These are phyloP conservation scores for Megastigmus dorsalis DNA, from an alignment of 2,888 invertebrate species.

Conservation along the genomic window DNA sequence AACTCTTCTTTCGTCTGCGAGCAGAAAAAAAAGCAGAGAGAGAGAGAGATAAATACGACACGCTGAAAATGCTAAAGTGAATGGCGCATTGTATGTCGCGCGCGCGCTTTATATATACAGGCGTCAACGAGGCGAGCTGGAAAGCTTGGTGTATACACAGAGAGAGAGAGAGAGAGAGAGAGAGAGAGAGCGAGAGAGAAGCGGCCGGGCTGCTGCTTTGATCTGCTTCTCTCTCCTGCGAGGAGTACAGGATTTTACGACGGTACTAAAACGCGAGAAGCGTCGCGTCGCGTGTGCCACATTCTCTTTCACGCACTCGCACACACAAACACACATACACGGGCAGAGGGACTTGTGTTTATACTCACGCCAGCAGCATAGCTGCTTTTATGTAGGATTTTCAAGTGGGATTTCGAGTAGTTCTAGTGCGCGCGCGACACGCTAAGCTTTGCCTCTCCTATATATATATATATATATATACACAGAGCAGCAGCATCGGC, in stretches of 20 bases:
- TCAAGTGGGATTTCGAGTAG: slow-evolving; percentile 1
- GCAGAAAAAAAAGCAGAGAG: background rate
- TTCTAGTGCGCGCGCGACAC: background rate
- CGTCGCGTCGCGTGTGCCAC: background rate
- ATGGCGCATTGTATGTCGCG: background rate
- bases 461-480: no score
- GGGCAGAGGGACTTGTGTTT: background rate
- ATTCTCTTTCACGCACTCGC: background rate
- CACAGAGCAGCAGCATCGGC: background rate
- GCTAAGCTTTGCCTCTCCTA: background rate
- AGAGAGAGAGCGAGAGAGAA: no score
- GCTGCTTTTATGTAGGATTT: background rate
- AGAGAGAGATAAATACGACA: background rate
- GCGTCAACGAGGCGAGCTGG: no score
- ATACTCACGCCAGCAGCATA: background rate
- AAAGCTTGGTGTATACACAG: no score
- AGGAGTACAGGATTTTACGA: slow-evolving; percentile 12
- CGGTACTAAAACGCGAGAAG: slow-evolving; percentile 1
- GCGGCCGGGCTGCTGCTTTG: no score
- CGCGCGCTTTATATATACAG: no score
- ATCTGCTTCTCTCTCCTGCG: no score
- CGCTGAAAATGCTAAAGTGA: background rate
- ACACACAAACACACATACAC: background rate
- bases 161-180: no score
- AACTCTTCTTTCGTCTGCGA: no score